Conservation (phyloP, 1,140 invertebrate species). For the Drosophila orosa region DNA sequence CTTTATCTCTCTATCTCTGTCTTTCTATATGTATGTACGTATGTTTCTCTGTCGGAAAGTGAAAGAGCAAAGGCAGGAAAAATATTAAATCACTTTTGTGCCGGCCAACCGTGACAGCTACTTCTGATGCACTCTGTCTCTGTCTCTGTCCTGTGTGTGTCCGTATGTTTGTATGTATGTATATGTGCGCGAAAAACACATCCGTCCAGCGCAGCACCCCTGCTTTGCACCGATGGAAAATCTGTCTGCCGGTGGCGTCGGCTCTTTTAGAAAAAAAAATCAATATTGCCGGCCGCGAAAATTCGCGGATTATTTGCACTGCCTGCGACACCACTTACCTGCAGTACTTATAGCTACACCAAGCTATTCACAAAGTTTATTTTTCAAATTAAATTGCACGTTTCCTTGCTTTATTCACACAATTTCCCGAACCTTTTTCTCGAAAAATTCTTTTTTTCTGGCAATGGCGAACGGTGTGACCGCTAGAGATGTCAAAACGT, state of each 20-base stretch:
- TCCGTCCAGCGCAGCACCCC: conserved; percentile 39
- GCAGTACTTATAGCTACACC: neutral
- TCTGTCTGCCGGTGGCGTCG: conserved; percentile 29
- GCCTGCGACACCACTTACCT: conserved; percentile 18
- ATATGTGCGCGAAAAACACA: conserved; percentile 14
- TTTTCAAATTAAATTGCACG: neutral
- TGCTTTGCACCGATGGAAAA: neutral
- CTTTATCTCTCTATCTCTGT: conserved; percentile 19
- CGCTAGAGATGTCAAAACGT: neutral
- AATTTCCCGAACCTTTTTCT: conserved; percentile 3
- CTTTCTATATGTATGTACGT: neutral
- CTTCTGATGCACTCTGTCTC: neutral
- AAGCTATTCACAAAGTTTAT: neutral
- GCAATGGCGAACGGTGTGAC: conserved; percentile 27
- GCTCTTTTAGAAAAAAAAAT: conserved; percentile 23
- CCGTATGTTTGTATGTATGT: conserved; percentile 3
- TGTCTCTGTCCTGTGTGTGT: no score
- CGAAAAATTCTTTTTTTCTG: conserved; percentile 24
- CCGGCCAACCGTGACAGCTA: neutral
- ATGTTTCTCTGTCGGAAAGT: neutral
- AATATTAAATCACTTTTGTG: conserved; percentile 5
- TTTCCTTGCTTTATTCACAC: neutral
- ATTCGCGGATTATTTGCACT: neutral
- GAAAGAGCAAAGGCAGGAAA: neutral
- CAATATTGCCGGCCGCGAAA: conserved; percentile 22